A percentile compares a stretch with the other conserved stretches of the same genome.
Conservation (phyloP, 92 coral and sea anemone species). For the Virgularia gustaviana region DNA sequence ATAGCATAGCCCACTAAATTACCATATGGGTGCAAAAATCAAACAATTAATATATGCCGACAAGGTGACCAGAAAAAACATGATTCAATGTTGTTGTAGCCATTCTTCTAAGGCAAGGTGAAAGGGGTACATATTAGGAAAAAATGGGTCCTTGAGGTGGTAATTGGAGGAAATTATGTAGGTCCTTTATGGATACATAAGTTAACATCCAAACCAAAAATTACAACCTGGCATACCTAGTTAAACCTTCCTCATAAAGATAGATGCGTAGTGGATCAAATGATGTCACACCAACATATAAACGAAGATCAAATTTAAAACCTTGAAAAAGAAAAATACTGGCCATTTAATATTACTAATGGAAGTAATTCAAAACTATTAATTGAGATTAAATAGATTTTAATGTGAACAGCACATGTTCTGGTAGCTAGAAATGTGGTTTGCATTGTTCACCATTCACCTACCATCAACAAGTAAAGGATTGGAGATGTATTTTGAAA, state of each 20-base stretch:
- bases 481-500: conserved; percentile 76
- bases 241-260: conserved; percentile 90
- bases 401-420: not conserved
- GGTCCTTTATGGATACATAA: not conserved
- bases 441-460: conserved; percentile 7
- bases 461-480: conserved; percentile 91
- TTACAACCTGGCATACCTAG: conserved; percentile 59
- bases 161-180: too few species aligned
- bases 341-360: not conserved
- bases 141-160: too few species aligned
- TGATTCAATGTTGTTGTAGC: too few species aligned
- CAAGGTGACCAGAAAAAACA: too few species aligned
- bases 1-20: too few species aligned
- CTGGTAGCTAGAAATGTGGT: not conserved
- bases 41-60: too few species aligned
- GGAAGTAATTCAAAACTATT: not conserved
- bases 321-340: conserved; percentile 47
- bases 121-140: too few species aligned
- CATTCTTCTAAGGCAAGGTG: too few species aligned
- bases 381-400: too few species aligned
- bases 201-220: not conserved
- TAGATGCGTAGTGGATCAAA: conserved; percentile 88
- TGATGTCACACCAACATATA: conserved; percentile 87
- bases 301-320: conserved; percentile 86
- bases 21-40: too few species aligned